Evolutionary conservation across 2,797 vertebrate genomes (phyloP).

Genomic region (Lepus townsendii): DNA sequence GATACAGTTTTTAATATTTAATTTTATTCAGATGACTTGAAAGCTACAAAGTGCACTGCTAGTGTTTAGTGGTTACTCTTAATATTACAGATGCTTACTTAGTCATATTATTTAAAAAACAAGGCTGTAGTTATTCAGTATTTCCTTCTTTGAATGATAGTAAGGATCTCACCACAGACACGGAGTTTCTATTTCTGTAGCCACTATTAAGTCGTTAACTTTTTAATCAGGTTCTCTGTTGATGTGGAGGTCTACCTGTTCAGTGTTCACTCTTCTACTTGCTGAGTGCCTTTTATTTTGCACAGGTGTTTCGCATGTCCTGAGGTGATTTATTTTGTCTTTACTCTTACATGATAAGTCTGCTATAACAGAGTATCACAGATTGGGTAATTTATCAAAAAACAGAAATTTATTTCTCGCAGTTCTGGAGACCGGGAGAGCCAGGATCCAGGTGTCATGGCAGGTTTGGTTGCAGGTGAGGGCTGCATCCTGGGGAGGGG

Average conservation of each 20-base stretch:
- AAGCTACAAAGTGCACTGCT: background rate
- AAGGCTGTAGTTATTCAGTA: conserved; percentile 8
- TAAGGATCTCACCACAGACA: background rate
- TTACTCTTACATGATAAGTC: background rate
- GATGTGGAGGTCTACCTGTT: background rate
- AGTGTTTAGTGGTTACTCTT: background rate
- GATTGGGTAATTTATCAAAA: background rate
- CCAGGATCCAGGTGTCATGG: background rate
- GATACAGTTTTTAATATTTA: conserved; percentile 12
- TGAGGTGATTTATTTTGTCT: background rate
- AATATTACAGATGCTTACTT: background rate
- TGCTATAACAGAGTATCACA: background rate
- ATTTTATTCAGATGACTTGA: conserved; percentile 45
- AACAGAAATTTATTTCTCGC: background rate
- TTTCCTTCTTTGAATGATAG: conserved; percentile 21
- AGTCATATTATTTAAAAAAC: background rate
- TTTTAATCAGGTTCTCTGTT: conserved; percentile 31
- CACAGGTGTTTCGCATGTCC: background rate
- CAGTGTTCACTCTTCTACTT: background rate
- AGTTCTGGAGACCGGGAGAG: background rate
- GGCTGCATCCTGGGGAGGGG: background rate
- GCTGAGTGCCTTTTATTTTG: background rate
- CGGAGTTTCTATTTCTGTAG: conserved; percentile 38
- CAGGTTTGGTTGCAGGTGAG: background rate
- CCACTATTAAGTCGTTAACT: conserved; percentile 16